phyloP scores from a whole-genome alignment of 2,113 vertebrate species.

The Vidua chalybeata region DNA sequence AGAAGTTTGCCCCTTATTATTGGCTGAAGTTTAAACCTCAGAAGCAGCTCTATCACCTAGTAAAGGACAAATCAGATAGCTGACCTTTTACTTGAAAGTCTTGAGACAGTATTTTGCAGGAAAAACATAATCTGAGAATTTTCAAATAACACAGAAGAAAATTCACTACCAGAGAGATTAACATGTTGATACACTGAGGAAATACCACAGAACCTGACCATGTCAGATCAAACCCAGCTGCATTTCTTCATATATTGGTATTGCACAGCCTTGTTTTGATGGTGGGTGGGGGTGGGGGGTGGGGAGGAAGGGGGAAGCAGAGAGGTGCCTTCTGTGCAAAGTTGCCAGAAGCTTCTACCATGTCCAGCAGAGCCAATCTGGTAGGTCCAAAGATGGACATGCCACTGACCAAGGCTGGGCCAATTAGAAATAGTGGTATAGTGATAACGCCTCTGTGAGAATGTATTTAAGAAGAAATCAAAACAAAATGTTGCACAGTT shows the following conservation, averaged over 20 bases:
- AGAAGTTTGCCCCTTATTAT: neutral
- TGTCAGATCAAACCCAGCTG: neutral
- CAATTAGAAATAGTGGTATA: neutral
- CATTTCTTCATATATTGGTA: neutral
- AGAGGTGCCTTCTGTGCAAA: neutral
- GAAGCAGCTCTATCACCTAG: neutral
- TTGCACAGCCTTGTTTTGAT: neutral
- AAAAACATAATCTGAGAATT: neutral
- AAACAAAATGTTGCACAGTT: neutral
- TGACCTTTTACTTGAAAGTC: neutral
- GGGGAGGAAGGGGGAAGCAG: neutral
- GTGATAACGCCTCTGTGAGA: neutral
- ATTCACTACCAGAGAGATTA: neutral
- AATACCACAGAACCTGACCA: neutral
- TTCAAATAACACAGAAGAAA: neutral
- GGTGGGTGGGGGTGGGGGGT: fast-evolving
- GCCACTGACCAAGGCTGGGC: neutral
- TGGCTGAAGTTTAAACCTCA: neutral
- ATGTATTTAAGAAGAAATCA: neutral
- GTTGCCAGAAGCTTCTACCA: neutral
- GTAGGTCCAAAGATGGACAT: fast-evolving
- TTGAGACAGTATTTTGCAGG: neutral
- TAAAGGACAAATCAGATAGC: neutral
- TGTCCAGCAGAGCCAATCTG: neutral
- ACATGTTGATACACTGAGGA: neutral